phyloP scores from a whole-genome alignment of 2,888 invertebrate genomes.

The Chrysodeixis includens region DNA sequence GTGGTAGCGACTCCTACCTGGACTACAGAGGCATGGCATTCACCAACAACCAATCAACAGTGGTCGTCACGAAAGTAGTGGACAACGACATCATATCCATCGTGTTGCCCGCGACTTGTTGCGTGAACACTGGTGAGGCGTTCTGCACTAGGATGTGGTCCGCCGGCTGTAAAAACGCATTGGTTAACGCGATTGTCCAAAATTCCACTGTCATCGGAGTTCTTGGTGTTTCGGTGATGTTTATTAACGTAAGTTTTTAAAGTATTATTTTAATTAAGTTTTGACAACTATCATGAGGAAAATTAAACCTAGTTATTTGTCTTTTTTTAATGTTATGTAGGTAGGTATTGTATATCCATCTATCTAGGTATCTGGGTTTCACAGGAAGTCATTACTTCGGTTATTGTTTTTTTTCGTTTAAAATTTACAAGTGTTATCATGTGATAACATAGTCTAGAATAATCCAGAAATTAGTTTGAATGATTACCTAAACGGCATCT shows the following conservation, averaged over 20 bases:
- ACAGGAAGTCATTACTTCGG: too few relatives aligned
- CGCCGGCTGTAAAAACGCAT: constrained; percentile 72
- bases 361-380: too few relatives aligned
- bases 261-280: not conserved
- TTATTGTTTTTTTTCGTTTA: too few relatives aligned
- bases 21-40: constrained; percentile 77
- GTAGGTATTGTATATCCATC: too few relatives aligned
- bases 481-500: too few relatives aligned
- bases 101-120: constrained; percentile 75
- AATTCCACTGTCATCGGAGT: constrained; percentile 82
- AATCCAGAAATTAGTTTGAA: too few relatives aligned
- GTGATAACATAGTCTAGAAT: too few relatives aligned
- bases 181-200: constrained; percentile 74
- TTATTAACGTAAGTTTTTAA: constrained; percentile 77
- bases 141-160: constrained; percentile 70
- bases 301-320: too few relatives aligned
- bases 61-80: constrained; percentile 63
- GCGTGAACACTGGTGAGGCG: constrained; percentile 57
- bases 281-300: too few relatives aligned
- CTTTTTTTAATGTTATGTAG: too few relatives aligned
- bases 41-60: constrained; percentile 69
- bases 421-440: too few relatives aligned
- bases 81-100: constrained; percentile 63
- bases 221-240: constrained; percentile 84
- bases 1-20: constrained; percentile 75